A percentile compares a stretch with the other conserved stretches of the same genome.
Evolutionary conservation across 2,113 vertebrate species (phyloP).

Genomic region (Cebidichthys violaceus): DNA sequence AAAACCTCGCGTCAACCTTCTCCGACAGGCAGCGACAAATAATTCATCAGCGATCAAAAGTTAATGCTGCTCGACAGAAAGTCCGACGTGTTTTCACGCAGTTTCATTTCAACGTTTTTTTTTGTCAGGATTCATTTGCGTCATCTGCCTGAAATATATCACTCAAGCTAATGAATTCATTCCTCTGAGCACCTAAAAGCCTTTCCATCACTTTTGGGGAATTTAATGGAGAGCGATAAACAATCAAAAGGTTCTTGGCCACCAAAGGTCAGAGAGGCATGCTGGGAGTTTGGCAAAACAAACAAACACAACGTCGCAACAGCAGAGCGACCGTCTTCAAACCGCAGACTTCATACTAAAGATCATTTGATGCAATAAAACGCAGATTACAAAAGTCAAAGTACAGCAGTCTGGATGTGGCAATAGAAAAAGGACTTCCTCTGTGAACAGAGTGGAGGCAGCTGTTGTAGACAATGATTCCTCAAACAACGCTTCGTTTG

Average conservation of each 20-base stretch:
- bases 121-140: neutral
- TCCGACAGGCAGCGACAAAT: neutral
- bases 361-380: neutral
- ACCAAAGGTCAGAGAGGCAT: neutral
- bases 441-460: neutral
- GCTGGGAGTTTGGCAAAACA: conserved; percentile 17
- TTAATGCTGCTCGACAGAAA: neutral
- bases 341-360: neutral
- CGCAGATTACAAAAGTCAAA: neutral
- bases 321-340: neutral
- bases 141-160: neutral
- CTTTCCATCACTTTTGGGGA: neutral
- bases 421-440: neutral
- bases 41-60: neutral
- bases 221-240: neutral
- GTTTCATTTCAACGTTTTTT: neutral
- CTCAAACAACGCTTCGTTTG: too few species aligned
- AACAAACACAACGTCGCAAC: neutral
- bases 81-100: neutral
- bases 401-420: neutral
- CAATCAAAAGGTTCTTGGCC: neutral
- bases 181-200: conserved; percentile 28
- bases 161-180: neutral
- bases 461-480: neutral
- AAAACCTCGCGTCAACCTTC: too few species aligned